Evolutionary conservation across 2,113 vertebrate genomes (phyloP).

Genomic region (Peromyscus californicus): DNA sequence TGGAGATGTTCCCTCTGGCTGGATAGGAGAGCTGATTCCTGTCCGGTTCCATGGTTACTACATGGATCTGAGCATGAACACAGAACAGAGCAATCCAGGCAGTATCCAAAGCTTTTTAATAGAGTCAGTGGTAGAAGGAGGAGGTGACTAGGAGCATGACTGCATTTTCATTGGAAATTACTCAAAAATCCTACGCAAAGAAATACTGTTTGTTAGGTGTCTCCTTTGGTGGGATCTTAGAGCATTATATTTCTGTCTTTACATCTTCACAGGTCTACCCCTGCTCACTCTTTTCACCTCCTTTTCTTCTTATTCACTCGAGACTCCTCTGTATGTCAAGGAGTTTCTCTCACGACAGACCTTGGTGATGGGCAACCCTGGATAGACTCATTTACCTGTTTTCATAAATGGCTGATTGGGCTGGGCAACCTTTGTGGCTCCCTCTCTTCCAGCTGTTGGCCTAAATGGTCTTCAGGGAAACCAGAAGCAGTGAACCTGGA

Average conservation of each 20-base stretch:
- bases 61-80: not conserved
- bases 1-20: not conserved
- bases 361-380: slow-evolving; percentile 65
- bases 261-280: not conserved
- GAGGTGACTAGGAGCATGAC: not conserved
- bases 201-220: not conserved
- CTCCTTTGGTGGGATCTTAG: not conserved
- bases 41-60: not conserved
- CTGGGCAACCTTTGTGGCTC: slow-evolving; percentile 83
- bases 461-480: slow-evolving; percentile 87
- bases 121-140: not conserved
- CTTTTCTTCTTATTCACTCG: not conserved
- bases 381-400: slow-evolving; percentile 82
- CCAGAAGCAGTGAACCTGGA: slow-evolving; percentile 88
- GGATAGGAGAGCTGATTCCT: not conserved
- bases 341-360: slow-evolving; percentile 53
- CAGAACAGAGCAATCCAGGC: not conserved
- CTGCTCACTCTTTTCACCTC: not conserved
- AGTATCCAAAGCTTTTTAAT: not conserved
- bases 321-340: not conserved
- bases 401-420: slow-evolving; percentile 64
- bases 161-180: slow-evolving; percentile 1
- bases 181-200: not conserved
- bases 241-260: slow-evolving; percentile 42
- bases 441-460: slow-evolving; percentile 86